Evolutionary conservation across 92 coral and sea anemone species (phyloP), one percentile per base, ranked within the genome.

Genomic region (Zoanthus sociatus): DNA sequence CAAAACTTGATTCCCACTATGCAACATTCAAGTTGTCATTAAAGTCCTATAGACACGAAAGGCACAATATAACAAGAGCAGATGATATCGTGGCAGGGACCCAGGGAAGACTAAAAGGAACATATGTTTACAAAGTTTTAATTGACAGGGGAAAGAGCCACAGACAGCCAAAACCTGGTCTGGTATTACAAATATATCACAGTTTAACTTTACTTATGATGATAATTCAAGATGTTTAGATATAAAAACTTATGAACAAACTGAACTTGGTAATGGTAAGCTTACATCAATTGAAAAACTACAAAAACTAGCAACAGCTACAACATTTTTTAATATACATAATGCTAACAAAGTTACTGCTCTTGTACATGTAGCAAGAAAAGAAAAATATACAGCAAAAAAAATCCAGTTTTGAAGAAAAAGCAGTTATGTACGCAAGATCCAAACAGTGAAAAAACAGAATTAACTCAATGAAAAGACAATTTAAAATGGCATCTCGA

Each of bases 131-230:
- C 76, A 84, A 47, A 53, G 48, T 90, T 7, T 15, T 15, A 26
- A 90, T 85, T 66, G 82, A 86, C 50, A 78, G 92, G 16, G 33
- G 66, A 79, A 79, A 21, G 87, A 90, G 71, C 83, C 79, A 10
- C 11, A 46, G 12, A 30, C 89, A 15, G 92, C 92, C 4, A 90
- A 86, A 37, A 81, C 90, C n/a, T 54, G 76, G 76, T 56, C 83
- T 18, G 92, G 92, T 10, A 86, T 90, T 16, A 79, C 92, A 33
- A 67, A 85, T 2, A 72, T 71, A 9, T 86, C 87, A 45, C 78
- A 73, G 30, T 86, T 86, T 85, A 82, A 78, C 8, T 90, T 44
- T 54, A 9, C 17, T 47, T 90, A 85, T 71, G 82, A 61, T 50
- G 63, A 61, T 6, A 31, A 54, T 72, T 16, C 37, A 3, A 68